These are phyloP conservation scores for Typhlichthys eigenmanni DNA, from an alignment of 2,797 vertebrate species.

Conservation along the genomic window DNA sequence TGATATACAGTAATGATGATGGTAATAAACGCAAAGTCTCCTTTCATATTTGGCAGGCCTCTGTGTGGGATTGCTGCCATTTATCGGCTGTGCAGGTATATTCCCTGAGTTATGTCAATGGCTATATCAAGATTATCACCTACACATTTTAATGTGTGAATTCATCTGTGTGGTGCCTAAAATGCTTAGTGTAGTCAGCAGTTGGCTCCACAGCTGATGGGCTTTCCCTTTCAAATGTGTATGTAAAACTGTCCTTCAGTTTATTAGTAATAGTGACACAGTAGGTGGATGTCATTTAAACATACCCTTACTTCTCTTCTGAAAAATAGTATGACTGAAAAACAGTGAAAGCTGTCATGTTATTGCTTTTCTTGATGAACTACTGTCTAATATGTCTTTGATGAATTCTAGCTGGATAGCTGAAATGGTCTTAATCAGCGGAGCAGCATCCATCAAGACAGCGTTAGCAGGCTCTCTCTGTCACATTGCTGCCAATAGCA, in stretches of 20 bases:
- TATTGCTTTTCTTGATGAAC: not conserved
- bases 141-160: slow-evolving; percentile 58
- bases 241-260: slow-evolving; percentile 19
- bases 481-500: slow-evolving; percentile 39
- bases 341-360: too few species aligned
- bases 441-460: too few species aligned
- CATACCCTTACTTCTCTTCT: too few species aligned
- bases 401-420: too few species aligned
- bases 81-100: slow-evolving; percentile 54
- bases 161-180: slow-evolving; percentile 55
- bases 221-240: slow-evolving; percentile 12
- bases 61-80: slow-evolving; percentile 55
- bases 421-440: too few species aligned
- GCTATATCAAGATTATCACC: slow-evolving; percentile 65
- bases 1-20: slow-evolving; percentile 77
- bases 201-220: slow-evolving; percentile 44
- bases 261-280: not conserved
- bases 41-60: slow-evolving; percentile 57
- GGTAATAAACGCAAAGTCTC: slow-evolving; percentile 73
- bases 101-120: slow-evolving; percentile 62
- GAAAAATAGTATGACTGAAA: too few species aligned
- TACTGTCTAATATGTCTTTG: too few species aligned
- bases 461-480: slow-evolving; percentile 37
- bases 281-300: too few species aligned
- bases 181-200: slow-evolving; percentile 51